These are phyloP conservation scores for Amphiprion ocellaris DNA, from an alignment of 2,113 vertebrate species.

Conservation along the genomic window DNA sequence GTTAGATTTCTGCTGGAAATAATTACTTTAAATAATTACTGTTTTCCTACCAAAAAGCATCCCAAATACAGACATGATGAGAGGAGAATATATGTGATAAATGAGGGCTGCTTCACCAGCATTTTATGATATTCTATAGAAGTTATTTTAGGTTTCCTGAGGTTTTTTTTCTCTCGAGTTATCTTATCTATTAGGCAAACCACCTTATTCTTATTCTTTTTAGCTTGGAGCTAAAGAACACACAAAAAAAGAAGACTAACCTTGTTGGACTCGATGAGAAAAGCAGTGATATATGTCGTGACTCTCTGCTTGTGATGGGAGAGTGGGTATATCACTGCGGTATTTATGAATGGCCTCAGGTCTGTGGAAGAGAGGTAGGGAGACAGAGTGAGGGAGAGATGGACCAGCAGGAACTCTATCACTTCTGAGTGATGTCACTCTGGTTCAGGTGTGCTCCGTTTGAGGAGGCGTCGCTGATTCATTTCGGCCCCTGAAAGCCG, in stretches of 20 bases:
- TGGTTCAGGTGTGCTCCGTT: constrained; percentile 70
- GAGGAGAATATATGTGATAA: constrained; percentile 23
- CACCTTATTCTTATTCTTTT: constrained; percentile 52
- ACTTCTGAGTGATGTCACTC: constrained; percentile 75
- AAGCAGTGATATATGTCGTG: constrained; percentile 65
- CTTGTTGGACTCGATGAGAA: constrained; percentile 74
- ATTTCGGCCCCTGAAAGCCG: constrained; percentile 70
- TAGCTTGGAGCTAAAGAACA: constrained; percentile 65
- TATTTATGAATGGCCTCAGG: constrained; percentile 80
- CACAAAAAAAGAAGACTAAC: constrained; percentile 53
- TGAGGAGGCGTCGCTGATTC: constrained; percentile 74
- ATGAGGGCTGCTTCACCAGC: constrained; percentile 28
- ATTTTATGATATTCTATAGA: constrained; percentile 30
- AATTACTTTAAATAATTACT: constrained; percentile 24
- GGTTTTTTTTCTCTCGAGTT: constrained; percentile 28
- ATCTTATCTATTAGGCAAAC: constrained; percentile 65
- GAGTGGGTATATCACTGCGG: constrained; percentile 73
- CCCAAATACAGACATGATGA: neutral
- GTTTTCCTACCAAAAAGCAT: constrained; percentile 24
- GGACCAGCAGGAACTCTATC: constrained; percentile 64
- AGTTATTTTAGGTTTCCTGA: constrained; percentile 45
- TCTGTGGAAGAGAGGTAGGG: constrained; percentile 37
- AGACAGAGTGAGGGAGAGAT: constrained; percentile 11
- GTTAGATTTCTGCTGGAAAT: constrained; percentile 1
- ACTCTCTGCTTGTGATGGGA: constrained; percentile 62